Percentiles rank a stretch among this genome's conserved stretches.
These are phyloP conservation scores for Drosophila baimaii DNA, from an alignment of 1,140 invertebrate species.

Conservation along the genomic window DNA sequence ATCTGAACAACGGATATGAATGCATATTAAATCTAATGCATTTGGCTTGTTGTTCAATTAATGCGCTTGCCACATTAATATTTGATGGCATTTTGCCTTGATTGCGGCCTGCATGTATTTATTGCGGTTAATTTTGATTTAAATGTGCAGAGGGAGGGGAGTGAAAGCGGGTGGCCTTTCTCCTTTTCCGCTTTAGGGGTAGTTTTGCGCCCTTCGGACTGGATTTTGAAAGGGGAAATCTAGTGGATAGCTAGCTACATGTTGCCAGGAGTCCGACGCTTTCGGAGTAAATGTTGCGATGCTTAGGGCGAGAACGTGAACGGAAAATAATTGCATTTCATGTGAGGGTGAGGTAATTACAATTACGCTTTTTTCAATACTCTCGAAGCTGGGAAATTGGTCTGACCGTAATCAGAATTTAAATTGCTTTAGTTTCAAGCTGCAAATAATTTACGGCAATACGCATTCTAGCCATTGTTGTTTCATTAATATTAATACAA, in stretches of 20 bases:
- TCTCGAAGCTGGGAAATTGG: constrained; percentile 8
- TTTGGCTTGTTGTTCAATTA: constrained; percentile 55
- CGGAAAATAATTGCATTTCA: constrained; percentile 21
- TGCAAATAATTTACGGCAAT: constrained; percentile 47
- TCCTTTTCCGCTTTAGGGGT: constrained; percentile 14
- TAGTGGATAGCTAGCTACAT: constrained; percentile 22
- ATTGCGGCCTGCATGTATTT: constrained; percentile 48
- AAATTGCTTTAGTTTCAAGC: constrained; percentile 32
- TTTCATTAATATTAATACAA: constrained; percentile 64
- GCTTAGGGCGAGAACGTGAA: not conserved
- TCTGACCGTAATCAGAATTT: constrained; percentile 39
- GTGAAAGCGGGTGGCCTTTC: not conserved
- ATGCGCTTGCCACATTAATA: constrained; percentile 59
- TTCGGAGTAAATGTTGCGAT: constrained; percentile 52
- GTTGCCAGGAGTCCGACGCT: constrained; percentile 1
- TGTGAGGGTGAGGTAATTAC: constrained; percentile 19
- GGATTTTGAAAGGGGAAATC: constrained; percentile 31
- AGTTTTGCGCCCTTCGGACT: constrained; percentile 22
- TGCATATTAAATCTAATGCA: constrained; percentile 46
- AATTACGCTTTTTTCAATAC: constrained; percentile 53
- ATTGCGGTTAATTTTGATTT: constrained; percentile 63
- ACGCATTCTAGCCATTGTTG: constrained; percentile 28
- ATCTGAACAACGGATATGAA: constrained; percentile 37
- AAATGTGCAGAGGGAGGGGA: constrained; percentile 7
- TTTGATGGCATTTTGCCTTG: constrained; percentile 57